Percentiles rank a stretch among this genome's conserved stretches.
Conservation (phyloP, 2,797 vertebrate genomes). For the Coregonus sp. region DNA sequence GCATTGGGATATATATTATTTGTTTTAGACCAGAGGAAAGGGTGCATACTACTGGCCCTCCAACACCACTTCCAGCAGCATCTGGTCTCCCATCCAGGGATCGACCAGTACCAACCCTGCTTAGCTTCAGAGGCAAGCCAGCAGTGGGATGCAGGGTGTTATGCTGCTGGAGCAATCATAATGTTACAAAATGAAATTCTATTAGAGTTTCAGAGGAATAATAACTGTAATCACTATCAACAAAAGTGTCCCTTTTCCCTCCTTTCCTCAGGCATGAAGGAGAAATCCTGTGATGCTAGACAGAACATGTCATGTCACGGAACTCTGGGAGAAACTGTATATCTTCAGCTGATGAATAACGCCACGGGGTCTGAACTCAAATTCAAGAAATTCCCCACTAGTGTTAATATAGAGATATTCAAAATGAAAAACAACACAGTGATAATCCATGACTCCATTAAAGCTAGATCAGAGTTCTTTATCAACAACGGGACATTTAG, state of each 20-base stretch:
- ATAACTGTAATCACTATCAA: background rate
- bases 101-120: too few relatives aligned
- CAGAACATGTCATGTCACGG: slow-evolving; percentile 2
- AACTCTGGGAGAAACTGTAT: slow-evolving; percentile 18
- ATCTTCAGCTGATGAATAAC: slow-evolving; percentile 10
- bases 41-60: too few relatives aligned
- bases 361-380: rapidly evolving
- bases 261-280: slow-evolving; percentile 5
- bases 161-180: too few relatives aligned
- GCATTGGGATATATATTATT: too few relatives aligned
- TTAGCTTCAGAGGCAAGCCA: too few relatives aligned
- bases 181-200: too few relatives aligned
- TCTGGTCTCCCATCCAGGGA: too few relatives aligned
- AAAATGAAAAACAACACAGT: rapidly evolving
- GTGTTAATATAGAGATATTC: rapidly evolving
- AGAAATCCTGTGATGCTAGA: background rate
- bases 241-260: background rate
- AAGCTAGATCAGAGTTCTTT: slow-evolving; percentile 30
- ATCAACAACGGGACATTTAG: slow-evolving; percentile 32
- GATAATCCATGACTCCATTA: rapidly evolving
- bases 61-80: too few relatives aligned
- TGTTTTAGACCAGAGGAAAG: too few relatives aligned
- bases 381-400: rapidly evolving
- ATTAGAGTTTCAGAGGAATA: background rate
- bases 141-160: too few relatives aligned